Conservation (phyloP, 2,113 vertebrate genomes). For the Agapornis roseicollis region DNA sequence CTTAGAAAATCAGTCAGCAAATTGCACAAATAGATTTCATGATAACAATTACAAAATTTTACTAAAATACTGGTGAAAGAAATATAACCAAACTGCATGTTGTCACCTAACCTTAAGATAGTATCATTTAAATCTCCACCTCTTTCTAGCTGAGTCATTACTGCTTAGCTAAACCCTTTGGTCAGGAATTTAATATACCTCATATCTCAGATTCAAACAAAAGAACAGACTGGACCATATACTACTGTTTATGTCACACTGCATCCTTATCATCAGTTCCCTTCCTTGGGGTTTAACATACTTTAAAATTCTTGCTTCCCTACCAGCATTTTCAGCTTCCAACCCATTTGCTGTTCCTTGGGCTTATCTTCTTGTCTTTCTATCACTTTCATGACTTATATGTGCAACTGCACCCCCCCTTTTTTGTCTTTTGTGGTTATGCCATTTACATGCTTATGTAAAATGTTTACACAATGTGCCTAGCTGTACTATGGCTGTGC, state of each 20-base stretch:
- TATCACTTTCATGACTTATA: neutral
- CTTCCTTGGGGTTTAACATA: neutral
- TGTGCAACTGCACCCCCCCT: neutral
- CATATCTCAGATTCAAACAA: neutral
- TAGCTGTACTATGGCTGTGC: neutral
- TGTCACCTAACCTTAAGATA: neutral
- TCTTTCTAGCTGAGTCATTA: neutral
- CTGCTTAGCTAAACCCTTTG: neutral
- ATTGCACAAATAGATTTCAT: neutral
- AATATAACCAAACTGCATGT: neutral
- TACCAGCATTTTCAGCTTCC: neutral
- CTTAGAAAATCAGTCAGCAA: neutral
- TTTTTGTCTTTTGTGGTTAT: neutral
- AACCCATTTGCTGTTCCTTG: neutral
- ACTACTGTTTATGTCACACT: neutral
- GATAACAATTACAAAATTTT: neutral
- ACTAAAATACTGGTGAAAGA: neutral
- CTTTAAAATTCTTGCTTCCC: neutral
- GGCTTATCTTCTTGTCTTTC: neutral
- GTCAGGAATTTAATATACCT: neutral
- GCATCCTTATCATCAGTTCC: neutral
- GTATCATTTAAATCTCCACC: neutral
- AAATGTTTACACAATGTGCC: neutral
- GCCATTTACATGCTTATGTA: neutral
- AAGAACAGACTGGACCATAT: neutral